Evolutionary conservation across 2,888 invertebrate species (phyloP), one percentile per base, ranked within the genome.

Genomic region (Drosophila lutescens): DNA sequence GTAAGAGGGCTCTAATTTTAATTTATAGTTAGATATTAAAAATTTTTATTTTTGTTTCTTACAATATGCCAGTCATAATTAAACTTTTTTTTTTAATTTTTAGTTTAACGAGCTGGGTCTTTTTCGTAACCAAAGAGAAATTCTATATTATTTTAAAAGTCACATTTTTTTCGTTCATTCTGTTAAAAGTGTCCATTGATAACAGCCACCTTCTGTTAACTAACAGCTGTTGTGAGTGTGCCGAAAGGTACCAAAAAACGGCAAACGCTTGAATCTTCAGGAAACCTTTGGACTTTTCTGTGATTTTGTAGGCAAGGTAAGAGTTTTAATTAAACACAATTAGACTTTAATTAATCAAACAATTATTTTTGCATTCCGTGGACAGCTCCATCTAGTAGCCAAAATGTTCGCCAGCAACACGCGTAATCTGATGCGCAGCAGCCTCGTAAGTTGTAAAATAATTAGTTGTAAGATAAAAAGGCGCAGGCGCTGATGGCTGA

Each of bases 371-470:
- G 4, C 2, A 1, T n/a, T 7, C 6, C 40, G n/a, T 32, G 17
- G n/a, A 10, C 15, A 61, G 51, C n/a, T 46, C 15, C 34, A 17
- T 12, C 8, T 15, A 34, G 23, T n/a, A n/a, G 0, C 20, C 26
- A 72, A 51, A 17, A 91, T 91, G 91, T 91, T 91, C 62, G 83
- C 80, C 56, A 80, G 74, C 74, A 91, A 79, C 59, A 84, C 90
- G 53, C 89, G 91, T 58, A 82, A 81, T 51, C 51, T 91, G 30
- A 80, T 91, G 79, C 92, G 91, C 79, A 88, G 86, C 74, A 90
- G 75, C 66, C 72, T 91, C 49, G 91, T 91, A 78, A 91, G 91
- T 86, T 56, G 0, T 2, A 2, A 9, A 63, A 23, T 20, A 3
- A 17, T 41, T 8, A 7, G 9, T n/a, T n/a, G n/a, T 9, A 9